Evolutionary conservation across 2,888 invertebrate genomes (phyloP).

Genomic region (Apomyelois bistriatella): DNA sequence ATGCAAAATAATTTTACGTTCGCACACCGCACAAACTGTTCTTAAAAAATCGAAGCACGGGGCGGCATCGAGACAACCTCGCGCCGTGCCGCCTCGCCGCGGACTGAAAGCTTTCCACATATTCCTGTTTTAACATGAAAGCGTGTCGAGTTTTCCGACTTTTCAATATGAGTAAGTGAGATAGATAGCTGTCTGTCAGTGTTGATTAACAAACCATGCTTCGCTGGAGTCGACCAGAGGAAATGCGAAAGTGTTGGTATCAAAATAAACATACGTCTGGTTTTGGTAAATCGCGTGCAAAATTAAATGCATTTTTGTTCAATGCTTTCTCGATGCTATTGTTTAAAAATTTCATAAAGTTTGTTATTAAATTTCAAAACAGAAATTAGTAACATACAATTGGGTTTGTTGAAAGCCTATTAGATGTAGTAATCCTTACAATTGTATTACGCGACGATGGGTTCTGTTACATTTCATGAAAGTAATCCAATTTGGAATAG

Average conservation of each 20-base stretch:
- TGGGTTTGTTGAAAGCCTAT: conserved; percentile 17
- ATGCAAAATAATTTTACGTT: conserved; percentile 42
- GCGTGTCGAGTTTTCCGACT: conserved; percentile 43
- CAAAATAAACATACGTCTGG: conserved; percentile 67
- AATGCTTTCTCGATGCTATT: conserved; percentile 12
- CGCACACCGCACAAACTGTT: conserved; percentile 44
- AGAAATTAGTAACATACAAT: neutral
- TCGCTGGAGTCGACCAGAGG: conserved; percentile 46
- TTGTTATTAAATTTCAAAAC: neutral
- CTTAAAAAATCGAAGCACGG: conserved; percentile 32
- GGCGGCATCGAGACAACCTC: conserved; percentile 50
- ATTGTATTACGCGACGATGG: conserved; percentile 25
- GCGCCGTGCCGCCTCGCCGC: conserved; percentile 65
- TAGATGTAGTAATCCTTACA: conserved; percentile 27
- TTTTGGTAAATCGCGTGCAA: conserved; percentile 33
- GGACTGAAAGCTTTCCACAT: conserved; percentile 65
- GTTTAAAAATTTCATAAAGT: neutral
- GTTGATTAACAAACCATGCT: conserved; percentile 34
- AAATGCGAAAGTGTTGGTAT: conserved; percentile 62
- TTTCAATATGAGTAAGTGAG: conserved; percentile 43
- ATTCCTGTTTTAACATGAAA: conserved; percentile 37
- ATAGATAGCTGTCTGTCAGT: conserved; percentile 30
- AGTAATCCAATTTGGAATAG: conserved; percentile 26
- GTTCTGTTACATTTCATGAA: conserved; percentile 27
- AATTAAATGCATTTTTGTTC: conserved; percentile 21